Percentiles rank a stretch among this genome's conserved stretches.
Conservation (phyloP, 2,797 vertebrate genomes). For the Falco cherrug region DNA sequence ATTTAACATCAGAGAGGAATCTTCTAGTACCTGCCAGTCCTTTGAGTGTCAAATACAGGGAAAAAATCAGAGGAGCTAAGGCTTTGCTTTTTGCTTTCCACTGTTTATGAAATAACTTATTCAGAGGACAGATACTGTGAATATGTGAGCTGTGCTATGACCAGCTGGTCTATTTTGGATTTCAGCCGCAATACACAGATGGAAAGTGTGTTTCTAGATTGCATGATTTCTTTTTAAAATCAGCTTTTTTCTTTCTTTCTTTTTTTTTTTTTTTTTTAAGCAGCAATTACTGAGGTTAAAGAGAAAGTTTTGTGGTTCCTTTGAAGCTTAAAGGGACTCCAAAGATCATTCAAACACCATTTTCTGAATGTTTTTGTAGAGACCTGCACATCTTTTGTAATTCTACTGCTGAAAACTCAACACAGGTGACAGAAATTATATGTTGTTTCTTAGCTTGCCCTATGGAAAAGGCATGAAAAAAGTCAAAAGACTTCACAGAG, state of each 20-base stretch:
- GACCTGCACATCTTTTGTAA: background rate
- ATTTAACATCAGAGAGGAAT: slow-evolving; percentile 41
- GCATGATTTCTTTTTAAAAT: slow-evolving; percentile 49
- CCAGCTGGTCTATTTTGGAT: slow-evolving; percentile 50
- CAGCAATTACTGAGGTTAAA: background rate
- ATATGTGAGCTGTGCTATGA: slow-evolving; percentile 46
- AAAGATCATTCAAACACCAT: background rate
- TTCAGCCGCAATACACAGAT: slow-evolving; percentile 55
- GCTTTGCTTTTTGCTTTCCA: slow-evolving; percentile 48
- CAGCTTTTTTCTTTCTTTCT: background rate
- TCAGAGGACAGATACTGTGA: slow-evolving; percentile 35
- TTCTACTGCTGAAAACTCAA: background rate
- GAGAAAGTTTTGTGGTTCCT: background rate
- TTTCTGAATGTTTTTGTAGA: background rate
- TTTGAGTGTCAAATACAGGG: slow-evolving; percentile 4
- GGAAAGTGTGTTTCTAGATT: slow-evolving; percentile 42
- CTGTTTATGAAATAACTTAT: slow-evolving; percentile 37
- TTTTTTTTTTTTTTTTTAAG: background rate
- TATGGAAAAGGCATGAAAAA: slow-evolving; percentile 26
- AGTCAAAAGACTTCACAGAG: slow-evolving; percentile 17
- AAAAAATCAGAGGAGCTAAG: background rate
- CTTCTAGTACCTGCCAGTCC: slow-evolving; percentile 42
- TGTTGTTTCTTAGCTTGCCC: slow-evolving; percentile 5
- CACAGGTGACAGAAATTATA: slow-evolving; percentile 22
- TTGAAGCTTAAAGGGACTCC: background rate